Conservation (phyloP, 1,140 invertebrate species). For the Heliconius melpomene region DNA sequence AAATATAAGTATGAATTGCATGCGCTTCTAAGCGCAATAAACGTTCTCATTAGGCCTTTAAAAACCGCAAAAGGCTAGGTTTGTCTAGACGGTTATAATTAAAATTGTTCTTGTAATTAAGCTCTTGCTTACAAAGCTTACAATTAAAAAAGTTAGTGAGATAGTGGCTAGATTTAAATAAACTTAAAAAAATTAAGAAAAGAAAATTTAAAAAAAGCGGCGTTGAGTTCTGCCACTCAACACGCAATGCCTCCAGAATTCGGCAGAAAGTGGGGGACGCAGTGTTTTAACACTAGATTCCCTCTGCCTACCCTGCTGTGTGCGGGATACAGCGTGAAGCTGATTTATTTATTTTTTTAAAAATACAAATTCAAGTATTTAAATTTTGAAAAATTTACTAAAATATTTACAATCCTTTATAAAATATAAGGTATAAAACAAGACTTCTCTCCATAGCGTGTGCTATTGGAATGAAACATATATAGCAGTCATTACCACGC, state of each 20-base stretch:
- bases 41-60: conserved; percentile 6
- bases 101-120: conserved; percentile 19
- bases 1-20: not conserved
- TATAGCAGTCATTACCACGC: conserved; percentile 38
- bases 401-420: too few species aligned
- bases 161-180: not conserved
- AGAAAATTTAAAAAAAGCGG: not conserved
- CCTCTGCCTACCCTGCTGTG: too few species aligned
- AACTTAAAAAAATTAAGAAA: not conserved
- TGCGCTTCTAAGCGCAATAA: not conserved
- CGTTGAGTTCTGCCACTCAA: too few species aligned
- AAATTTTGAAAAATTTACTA: too few species aligned
- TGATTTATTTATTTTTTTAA: too few species aligned
- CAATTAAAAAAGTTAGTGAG: not conserved
- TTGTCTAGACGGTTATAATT: conserved; percentile 25
- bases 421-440: not conserved
- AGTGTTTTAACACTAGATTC: too few species aligned
- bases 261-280: too few species aligned
- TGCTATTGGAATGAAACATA: conserved; percentile 6
- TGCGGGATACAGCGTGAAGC: too few species aligned
- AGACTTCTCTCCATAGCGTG: not conserved
- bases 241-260: too few species aligned
- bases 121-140: conserved; percentile 15
- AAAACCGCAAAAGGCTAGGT: conserved; percentile 19
- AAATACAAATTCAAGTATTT: too few species aligned